Base-by-base conservation (phyloP, 1,140 invertebrate species). In the Drosophila parvula region DNA sequence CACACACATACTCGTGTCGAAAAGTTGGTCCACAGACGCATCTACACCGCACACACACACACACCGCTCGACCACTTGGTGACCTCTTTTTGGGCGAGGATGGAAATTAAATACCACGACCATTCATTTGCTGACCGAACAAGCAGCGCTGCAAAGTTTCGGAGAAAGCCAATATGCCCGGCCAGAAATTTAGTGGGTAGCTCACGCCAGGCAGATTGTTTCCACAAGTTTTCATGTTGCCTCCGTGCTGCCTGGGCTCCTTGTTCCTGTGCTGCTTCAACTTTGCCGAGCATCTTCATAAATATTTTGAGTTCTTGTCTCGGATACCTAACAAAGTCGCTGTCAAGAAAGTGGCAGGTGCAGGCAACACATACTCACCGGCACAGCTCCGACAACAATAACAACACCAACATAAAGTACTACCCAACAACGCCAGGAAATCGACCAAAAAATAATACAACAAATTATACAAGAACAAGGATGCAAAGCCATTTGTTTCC, bases 231-330 rank as follows among this genome's bases (percentile, higher is more conserved):
- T 83, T 73, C 65, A 50, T 83, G 81, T 83, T 67, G 73, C 71
- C 81, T 67, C 79, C 77, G 57, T 32, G 57, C 65, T 5, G 34
- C 69, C 48, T 41, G n/a, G n/a, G 41, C 8, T 45, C 22, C 44
- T 7, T 7, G 44, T 22, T 48, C 8, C 27, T 11, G 8, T 3
- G 45, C 69, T 27, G 43, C 14, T 32, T 32, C 64, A 71, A 83
- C 75, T 83, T 83, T 76, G 57, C 65, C 47, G 10, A 62, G 80
- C 80, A 83, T 83, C 80, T 83, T 83, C 71, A 83, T 83, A 83
- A 83, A 83, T 83, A 83, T 83, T 83, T 83, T 76, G 79, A 75
- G 79, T 78, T 81, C 51, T 60, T 81, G 74, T 81, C 79, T 78
- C 70, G 79, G 68, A 81, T 81, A 74, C 53, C 48, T 43, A 47